Evolutionary conservation across 2,113 vertebrate species (phyloP), one percentile per base, ranked within the genome.

Genomic region (Ammospiza caudacuta): DNA sequence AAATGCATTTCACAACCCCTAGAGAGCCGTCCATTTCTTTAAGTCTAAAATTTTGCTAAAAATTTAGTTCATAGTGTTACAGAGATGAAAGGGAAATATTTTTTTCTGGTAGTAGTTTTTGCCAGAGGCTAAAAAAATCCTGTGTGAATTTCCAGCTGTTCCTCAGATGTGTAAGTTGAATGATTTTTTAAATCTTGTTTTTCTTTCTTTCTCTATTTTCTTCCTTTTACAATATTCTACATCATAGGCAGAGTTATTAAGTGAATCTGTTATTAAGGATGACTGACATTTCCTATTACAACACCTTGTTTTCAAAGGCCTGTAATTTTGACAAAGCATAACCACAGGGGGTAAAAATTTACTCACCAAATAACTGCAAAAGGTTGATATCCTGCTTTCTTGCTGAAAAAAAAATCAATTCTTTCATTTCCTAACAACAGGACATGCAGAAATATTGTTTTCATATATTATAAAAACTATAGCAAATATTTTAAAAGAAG

Each of bases 241-340:
- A 27, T 67, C 66, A 73, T 66, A 33, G 37, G 12, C 28, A 82
- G 37, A 59, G 59, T 83, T 94, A 89, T 82, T 89, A 94, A 78
- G 21, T 57, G 25, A 46, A 68, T 86, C 39, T 82, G 25, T 91
- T 89, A 87, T 87, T 95, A 87, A 92, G 62, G 28, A 44, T 92
- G 74, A 92, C 17, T 94, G 87, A 72, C 62, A 64, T 78, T 94
- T 96, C 82, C 75, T 64, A 76, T 94, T 85, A 89, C 52, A 95
- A 69, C 51, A 83, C 35, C 66, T 92, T 87, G 37, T 87, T 95
- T 95, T 87, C 57, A 82, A 78, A 72, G 66, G 23, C 44, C 64
- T 89, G 24, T 95, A 85, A 85, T 92, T 95, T 91, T 89, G 43
- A 82, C 58, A 80, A 87, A 80, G 22, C 37, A 47, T 66, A 91